Percentiles rank a stretch among this genome's conserved stretches.
Evolutionary conservation across 1,140 invertebrate species (phyloP).

Genomic region (Spodoptera litura): DNA sequence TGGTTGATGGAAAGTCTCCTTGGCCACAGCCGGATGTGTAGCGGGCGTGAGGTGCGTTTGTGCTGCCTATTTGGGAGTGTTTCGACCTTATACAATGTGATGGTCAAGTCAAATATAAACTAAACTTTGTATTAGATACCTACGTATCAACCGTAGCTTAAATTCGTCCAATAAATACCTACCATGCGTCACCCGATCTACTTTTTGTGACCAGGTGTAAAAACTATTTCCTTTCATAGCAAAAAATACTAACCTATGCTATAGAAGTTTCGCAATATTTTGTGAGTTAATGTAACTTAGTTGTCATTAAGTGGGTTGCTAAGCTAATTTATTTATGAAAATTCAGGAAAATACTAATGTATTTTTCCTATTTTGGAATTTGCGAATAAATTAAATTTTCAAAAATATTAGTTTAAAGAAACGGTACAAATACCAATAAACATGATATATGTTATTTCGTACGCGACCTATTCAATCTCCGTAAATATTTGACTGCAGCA

Average conservation of each 20-base stretch:
- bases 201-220: background rate
- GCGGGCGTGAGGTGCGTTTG: slow-evolving; percentile 10
- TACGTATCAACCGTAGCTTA: background rate
- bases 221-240: background rate
- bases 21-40: slow-evolving; percentile 43
- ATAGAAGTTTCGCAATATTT: slow-evolving; percentile 2
- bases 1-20: slow-evolving; percentile 52
- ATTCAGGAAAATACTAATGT: no score
- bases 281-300: background rate
- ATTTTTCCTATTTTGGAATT: no score
- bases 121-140: background rate
- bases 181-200: background rate
- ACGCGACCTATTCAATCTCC: no score
- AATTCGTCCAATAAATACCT: background rate
- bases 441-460: no score
- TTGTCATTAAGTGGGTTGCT: no score
- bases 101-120: background rate
- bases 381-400: no score
- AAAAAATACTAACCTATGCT: background rate
- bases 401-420: no score
- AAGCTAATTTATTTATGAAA: no score
- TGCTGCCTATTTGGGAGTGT: background rate
- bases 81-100: background rate
- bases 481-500: background rate
- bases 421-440: no score